Evolutionary conservation across 2,797 vertebrate genomes (phyloP).

Genomic region (Varecia variegata): DNA sequence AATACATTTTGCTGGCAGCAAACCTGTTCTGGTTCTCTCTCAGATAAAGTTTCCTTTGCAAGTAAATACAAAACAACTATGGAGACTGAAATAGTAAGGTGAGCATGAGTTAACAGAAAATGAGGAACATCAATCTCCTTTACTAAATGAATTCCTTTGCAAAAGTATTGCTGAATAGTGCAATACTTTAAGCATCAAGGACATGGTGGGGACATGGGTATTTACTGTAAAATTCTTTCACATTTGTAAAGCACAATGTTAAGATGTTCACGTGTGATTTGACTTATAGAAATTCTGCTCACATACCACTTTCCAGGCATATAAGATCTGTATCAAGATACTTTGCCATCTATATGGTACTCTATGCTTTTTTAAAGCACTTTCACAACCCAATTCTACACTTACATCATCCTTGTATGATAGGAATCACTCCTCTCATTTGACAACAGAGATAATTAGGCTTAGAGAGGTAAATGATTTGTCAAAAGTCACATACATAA

Average conservation of each 20-base stretch:
- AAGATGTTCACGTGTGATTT: background rate
- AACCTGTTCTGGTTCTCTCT: background rate
- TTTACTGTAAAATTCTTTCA: constrained; percentile 5
- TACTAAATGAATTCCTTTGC: background rate
- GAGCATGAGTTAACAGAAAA: constrained; percentile 22
- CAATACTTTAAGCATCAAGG: constrained; percentile 29
- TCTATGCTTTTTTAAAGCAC: constrained; percentile 30
- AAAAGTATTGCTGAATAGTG: background rate
- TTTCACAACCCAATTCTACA: background rate
- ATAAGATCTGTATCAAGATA: constrained; percentile 5
- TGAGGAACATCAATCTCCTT: background rate
- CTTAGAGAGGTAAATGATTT: background rate
- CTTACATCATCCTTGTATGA: background rate
- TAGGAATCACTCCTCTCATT: background rate
- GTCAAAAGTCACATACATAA: constrained; percentile 11
- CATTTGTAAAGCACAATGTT: background rate
- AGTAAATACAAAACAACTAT: background rate
- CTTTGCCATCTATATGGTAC: background rate
- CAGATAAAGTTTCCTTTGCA: background rate
- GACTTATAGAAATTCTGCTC: background rate
- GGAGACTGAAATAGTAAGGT: background rate
- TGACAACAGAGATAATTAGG: background rate
- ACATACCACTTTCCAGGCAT: background rate
- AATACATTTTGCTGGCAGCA: background rate
- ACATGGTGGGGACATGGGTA: background rate